A percentile compares a stretch with the other conserved stretches of the same genome.
Evolutionary conservation across 2,797 vertebrate genomes (phyloP).

Genomic region (Bucorvus abyssinicus): DNA sequence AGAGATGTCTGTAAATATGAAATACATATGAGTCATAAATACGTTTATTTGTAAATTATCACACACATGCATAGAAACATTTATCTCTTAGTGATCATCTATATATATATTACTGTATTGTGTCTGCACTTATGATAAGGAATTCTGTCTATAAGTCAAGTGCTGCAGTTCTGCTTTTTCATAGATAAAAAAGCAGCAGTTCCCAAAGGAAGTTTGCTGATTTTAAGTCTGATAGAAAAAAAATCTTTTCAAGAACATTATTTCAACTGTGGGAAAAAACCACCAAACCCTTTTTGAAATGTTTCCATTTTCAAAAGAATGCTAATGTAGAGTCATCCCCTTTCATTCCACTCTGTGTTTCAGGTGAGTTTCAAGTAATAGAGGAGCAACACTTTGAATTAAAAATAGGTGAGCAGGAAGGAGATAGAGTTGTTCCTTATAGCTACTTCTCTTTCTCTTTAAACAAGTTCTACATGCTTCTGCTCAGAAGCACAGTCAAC

Average conservation of each 20-base stretch:
- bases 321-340: background rate
- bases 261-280: background rate
- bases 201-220: background rate
- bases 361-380: background rate
- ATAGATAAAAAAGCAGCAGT: background rate
- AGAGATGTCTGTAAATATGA: background rate
- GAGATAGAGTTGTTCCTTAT: background rate
- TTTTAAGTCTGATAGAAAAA: background rate
- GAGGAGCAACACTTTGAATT: background rate
- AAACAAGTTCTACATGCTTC: background rate
- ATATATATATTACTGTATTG: background rate
- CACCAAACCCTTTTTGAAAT: background rate
- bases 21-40: background rate
- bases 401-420: background rate
- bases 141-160: background rate
- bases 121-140: background rate
- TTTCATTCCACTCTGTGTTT: background rate
- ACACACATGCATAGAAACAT: background rate
- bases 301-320: background rate
- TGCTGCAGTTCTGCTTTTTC: background rate
- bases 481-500: background rate
- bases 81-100: background rate
- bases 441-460: background rate
- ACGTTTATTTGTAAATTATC: slow-evolving; percentile 12
- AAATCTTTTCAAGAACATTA: background rate